Conservation (phyloP, 2,888 invertebrate genomes). For the Tenthredo distinguenda region DNA sequence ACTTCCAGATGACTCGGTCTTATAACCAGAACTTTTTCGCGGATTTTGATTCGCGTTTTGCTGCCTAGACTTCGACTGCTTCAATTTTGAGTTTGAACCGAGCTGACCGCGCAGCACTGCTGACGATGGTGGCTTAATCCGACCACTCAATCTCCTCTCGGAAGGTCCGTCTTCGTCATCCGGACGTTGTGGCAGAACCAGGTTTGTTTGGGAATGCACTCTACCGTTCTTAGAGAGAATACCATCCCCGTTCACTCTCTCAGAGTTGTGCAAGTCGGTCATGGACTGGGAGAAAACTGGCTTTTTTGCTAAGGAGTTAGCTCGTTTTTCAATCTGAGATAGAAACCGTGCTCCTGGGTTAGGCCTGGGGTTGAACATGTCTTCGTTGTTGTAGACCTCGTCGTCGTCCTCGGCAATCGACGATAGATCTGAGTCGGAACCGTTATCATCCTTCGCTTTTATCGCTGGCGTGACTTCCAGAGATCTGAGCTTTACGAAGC, state of each 20-base stretch:
- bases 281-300: slow-evolving; percentile 11
- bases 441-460: slow-evolving; percentile 54
- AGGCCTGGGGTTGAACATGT: slow-evolving; percentile 60
- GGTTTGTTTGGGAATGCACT: slow-evolving; percentile 24
- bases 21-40: slow-evolving; percentile 79
- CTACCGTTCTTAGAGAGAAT: slow-evolving; percentile 41
- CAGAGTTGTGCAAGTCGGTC: slow-evolving; percentile 53
- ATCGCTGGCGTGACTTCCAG: slow-evolving; percentile 75
- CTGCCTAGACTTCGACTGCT: slow-evolving; percentile 43
- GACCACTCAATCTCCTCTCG: slow-evolving; percentile 59
- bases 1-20: slow-evolving; percentile 80
- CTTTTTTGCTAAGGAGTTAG: slow-evolving; percentile 43
- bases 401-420: slow-evolving; percentile 61
- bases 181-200: slow-evolving; percentile 65
- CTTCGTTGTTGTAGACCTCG: slow-evolving; percentile 67
- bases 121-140: slow-evolving; percentile 49
- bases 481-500: slow-evolving; percentile 81
- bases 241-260: slow-evolving; percentile 40
- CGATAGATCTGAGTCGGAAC: slow-evolving; percentile 59
- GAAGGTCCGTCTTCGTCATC: slow-evolving; percentile 62
- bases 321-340: slow-evolving; percentile 36
- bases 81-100: slow-evolving; percentile 22
- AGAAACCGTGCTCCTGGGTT: slow-evolving; percentile 31
- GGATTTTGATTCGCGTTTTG: neutral
- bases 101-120: slow-evolving; percentile 53